Evolutionary conservation across 1,140 invertebrate genomes (phyloP), one percentile per base, ranked within the genome.

Genomic region (Scaptomyza montana): DNA sequence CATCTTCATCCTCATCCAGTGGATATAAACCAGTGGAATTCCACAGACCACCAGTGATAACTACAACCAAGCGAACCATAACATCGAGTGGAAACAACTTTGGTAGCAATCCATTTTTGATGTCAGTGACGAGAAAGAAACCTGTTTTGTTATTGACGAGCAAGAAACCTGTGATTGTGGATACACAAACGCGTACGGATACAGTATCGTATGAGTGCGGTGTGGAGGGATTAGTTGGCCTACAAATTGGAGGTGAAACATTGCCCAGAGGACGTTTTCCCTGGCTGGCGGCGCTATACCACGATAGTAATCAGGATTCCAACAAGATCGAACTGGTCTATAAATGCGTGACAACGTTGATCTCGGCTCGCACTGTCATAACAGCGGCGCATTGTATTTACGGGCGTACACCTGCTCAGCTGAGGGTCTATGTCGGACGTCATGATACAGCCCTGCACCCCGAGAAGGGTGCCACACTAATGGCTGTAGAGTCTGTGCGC

Each of bases 241-340:
- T 76, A 5, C 75, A 79, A n/a, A 28, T 94, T 8, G 94, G 94
- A 5, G 95, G 95, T 1, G 78, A 92, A 5, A 89, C 92, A 0
- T 91, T 94, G 2, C 76, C 90, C 1, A 86, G 93, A 4, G 95
- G 95, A 28, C 93, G 95, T 46, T 95, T 94, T 90, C 96, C 95
- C 0, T 96, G 95, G 95, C 91, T 95, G 56, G 94, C 94, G 0
- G 94, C 94, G 2, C 93, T 96, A 43, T 94, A 94, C 74, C 47
- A 57, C 0, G 73, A 75, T 46, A 57, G n/a, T 12, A 82, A 74
- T 39, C 8, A 25, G 10, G 74, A 75, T 21, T 49, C 74, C 3
- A 63, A 54, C 28, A 62, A 59, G 5, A 54, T 56, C 10, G 57
- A 75, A 13, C 41, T 86, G 49, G 39, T 25, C 16, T 78, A 80